Conservation (phyloP, 2,113 vertebrate genomes). For the Azemiops feae region DNA sequence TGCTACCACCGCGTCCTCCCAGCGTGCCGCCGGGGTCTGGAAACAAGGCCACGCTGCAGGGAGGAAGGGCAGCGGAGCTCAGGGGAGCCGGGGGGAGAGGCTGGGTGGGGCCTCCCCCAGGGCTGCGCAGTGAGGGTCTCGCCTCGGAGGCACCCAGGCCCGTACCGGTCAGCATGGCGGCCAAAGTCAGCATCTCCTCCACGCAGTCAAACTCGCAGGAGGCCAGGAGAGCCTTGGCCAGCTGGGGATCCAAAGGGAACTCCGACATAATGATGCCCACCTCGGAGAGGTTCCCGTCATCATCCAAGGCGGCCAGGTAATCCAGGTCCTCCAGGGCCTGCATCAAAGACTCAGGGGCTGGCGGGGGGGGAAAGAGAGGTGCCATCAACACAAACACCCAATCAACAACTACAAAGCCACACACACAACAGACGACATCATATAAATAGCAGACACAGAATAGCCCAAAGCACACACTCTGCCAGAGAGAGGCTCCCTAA, state of each 20-base stretch:
- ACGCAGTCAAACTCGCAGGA: slow-evolving; percentile 86
- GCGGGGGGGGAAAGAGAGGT: neutral
- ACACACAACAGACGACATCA: neutral
- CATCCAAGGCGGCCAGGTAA: slow-evolving; percentile 84
- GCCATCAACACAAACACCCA: neutral
- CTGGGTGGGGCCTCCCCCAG: neutral
- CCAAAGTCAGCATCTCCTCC: slow-evolving; percentile 85
- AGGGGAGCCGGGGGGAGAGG: neutral
- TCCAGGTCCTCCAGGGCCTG: slow-evolving; percentile 88
- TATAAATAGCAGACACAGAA: neutral
- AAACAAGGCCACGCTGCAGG: slow-evolving; percentile 51
- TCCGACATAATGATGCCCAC: slow-evolving; percentile 87
- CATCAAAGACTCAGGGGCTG: slow-evolving; percentile 86
- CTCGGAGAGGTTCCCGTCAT: slow-evolving; percentile 83
- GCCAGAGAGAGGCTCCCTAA: neutral
- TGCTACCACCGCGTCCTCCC: slow-evolving; percentile 70
- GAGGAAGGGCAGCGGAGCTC: neutral
- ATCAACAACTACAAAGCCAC: neutral
- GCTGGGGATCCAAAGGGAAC: slow-evolving; percentile 79
- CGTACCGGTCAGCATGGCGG: slow-evolving; percentile 84
- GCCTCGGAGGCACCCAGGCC: neutral
- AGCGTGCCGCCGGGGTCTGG: slow-evolving; percentile 30
- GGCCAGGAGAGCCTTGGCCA: slow-evolving; percentile 86
- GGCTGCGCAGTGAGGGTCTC: neutral
- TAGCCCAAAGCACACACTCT: neutral